phyloP scores from a whole-genome alignment of 2,888 invertebrate species.

The Orthosia gothica region DNA sequence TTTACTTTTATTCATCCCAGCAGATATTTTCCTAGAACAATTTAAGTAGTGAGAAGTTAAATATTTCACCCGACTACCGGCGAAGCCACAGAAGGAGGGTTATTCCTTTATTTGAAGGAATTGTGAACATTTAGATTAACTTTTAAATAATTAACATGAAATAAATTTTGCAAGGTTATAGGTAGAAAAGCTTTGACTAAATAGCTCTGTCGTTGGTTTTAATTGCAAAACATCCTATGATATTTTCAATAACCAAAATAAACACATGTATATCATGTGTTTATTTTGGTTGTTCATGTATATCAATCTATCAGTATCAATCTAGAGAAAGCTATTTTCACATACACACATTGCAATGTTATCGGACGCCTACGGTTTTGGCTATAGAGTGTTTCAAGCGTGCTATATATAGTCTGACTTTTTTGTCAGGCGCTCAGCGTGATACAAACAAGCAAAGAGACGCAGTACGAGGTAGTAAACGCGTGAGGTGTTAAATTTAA shows the following conservation, averaged over 20 bases:
- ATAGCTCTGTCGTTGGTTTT: too few species aligned
- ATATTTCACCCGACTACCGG: neutral
- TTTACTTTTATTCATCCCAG: neutral
- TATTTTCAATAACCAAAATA: neutral
- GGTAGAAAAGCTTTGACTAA: neutral
- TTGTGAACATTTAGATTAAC: too few species aligned
- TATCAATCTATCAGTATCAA: too few species aligned
- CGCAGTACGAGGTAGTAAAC: neutral
- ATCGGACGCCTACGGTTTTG: constrained; percentile 9
- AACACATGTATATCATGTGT: too few species aligned
- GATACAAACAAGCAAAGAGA: too few species aligned
- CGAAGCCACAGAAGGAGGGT: too few species aligned
- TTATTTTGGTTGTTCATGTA: too few species aligned
- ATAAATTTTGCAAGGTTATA: neutral
- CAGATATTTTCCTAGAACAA: neutral
- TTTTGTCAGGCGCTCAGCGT: constrained; percentile 12
- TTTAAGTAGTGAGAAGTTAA: too few species aligned
- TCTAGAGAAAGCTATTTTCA: too few species aligned
- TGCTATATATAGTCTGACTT: constrained; percentile 13
- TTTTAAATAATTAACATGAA: neutral
- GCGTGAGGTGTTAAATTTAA: neutral
- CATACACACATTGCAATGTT: neutral
- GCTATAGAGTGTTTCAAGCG: neutral
- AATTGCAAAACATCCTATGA: neutral
- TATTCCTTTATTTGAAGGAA: too few species aligned